Base-by-base conservation (phyloP, 2,888 invertebrate genomes). In the Drosophila subquinaria region DNA sequence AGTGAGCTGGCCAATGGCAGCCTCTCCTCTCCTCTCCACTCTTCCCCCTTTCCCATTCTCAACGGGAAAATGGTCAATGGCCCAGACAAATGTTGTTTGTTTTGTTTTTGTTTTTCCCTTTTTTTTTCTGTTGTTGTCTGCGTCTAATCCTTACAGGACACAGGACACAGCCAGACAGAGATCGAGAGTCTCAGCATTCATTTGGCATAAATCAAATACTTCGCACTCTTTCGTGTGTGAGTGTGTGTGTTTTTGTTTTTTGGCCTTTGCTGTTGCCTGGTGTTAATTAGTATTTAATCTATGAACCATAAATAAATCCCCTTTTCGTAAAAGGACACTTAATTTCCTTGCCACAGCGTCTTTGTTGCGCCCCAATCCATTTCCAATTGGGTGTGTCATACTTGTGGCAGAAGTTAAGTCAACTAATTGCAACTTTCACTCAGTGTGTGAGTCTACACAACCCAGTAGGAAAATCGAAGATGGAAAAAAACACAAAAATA, bases 271-370 rank as follows among this genome's bases (percentile, higher is more conserved):
- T 76, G 43, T 71, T 67, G 78, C 67, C 69, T 79, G 68, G 88
- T 88, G 90, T 90, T 90, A 90, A 90, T 90, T 90, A 90, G 89
- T 90, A 90, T 90, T 90, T 90, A 90, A 90, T 90, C 90, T 90
- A 86, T 90, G 84, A 86, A 85, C 87, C 90, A 82, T 85, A 89
- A 89, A 87, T 87, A 89, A 88, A 89, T 87, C 81, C 79, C 74
- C 76, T 79, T 66, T 57, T 57, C 51, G 69, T 74, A 84, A 33
- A 82, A 82, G 79, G 81, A 87, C 89, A 86, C 82, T 86, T 82
- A 84, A 82, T 87, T 89, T 82, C 70, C 79, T 68, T 66, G 50
- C 35, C 51, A 23, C 51, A 51, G 6, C 48, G 57, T 59, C 42
- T 67, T 67, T 82, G 73, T 64, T 66, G 65, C 48, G 66, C 68